These are phyloP conservation scores for rabbit (Oryctolagus cuniculus) DNA, from an alignment of 2,113 vertebrate genomes.

Conservation along the genomic window DNA sequence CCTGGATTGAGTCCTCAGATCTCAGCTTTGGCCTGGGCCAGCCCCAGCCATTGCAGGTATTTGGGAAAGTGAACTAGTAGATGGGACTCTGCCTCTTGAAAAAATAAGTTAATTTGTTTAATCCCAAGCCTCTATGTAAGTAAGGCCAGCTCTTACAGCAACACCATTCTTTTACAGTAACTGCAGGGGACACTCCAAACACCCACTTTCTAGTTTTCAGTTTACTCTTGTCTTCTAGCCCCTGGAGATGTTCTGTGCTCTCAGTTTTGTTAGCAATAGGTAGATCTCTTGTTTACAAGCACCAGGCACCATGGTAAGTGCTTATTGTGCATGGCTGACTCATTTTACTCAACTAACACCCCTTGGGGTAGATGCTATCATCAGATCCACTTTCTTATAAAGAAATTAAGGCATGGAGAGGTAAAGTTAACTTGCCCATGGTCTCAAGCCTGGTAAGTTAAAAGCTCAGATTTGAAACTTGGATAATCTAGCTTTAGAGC, in stretches of 20 bases:
- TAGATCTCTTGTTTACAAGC: background rate
- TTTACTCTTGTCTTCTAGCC: background rate
- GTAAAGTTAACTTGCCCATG: background rate
- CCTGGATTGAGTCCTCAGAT: too few species aligned
- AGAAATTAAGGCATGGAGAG: background rate
- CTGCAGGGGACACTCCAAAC: background rate
- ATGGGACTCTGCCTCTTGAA: too few species aligned
- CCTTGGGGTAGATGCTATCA: background rate
- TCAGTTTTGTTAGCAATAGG: slow-evolving; percentile 28
- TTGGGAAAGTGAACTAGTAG: too few species aligned
- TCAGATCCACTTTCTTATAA: background rate
- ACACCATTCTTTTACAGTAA: fast-evolving
- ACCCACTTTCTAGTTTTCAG: background rate
- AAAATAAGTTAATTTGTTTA: too few species aligned
- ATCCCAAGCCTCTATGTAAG: background rate
- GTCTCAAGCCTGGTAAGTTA: background rate
- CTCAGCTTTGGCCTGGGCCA: too few species aligned
- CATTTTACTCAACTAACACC: background rate
- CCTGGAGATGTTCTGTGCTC: background rate
- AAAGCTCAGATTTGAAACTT: background rate
- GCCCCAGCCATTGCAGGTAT: too few species aligned
- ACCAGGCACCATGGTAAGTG: background rate
- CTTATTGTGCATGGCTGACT: background rate
- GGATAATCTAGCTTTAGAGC: background rate
- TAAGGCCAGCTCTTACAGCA: background rate